Evolutionary conservation across 2,888 invertebrate genomes (phyloP).

Genomic region (Piscicola geometra): DNA sequence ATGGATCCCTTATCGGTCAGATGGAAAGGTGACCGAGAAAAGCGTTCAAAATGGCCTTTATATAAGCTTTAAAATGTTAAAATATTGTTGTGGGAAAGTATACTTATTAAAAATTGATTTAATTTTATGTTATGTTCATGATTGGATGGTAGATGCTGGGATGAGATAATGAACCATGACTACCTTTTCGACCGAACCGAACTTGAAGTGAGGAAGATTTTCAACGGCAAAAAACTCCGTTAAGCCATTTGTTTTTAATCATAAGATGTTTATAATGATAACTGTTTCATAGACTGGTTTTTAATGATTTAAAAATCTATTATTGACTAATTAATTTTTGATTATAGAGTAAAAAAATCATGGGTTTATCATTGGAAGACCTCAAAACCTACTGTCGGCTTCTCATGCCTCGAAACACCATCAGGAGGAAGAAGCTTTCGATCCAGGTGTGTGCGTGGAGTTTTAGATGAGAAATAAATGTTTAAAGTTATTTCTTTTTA

Average conservation of each 20-base stretch:
- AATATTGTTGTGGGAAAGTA: no score
- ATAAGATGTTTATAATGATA: no score
- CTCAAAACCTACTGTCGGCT: background rate
- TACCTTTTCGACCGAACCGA: conserved; percentile 16
- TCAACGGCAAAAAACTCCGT: no score
- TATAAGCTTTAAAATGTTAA: no score
- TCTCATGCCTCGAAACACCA: conserved; percentile 13
- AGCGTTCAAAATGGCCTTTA: no score
- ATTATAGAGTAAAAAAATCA: background rate
- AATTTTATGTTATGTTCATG: no score
- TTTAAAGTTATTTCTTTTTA: background rate
- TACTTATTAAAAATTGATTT: no score
- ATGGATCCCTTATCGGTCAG: background rate
- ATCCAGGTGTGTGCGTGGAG: conserved; percentile 5
- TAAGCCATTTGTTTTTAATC: no score
- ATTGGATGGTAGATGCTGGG: conserved; percentile 23
- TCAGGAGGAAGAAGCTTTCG: conserved; percentile 21
- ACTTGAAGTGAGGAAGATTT: conserved; percentile 17
- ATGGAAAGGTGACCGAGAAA: conserved; percentile 9
- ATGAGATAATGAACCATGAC: conserved; percentile 25
- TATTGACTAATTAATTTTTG: background rate
- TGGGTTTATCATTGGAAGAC: background rate
- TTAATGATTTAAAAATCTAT: background rate
- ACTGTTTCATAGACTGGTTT: background rate
- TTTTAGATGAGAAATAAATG: background rate